Conservation (phyloP, 1,140 invertebrate genomes). For the Leptinotarsa defecta region DNA sequence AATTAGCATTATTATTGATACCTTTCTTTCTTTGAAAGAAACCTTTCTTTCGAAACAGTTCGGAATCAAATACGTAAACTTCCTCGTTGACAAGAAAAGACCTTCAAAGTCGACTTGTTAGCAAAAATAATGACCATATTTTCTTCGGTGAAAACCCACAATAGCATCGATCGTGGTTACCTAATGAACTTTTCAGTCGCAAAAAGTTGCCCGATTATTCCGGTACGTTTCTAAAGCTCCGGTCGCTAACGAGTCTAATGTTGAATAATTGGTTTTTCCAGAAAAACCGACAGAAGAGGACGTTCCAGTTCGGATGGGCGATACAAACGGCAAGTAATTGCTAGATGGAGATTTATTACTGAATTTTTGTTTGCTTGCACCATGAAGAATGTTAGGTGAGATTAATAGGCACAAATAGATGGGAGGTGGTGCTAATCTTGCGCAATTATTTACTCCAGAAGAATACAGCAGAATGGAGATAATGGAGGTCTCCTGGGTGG, state of each 20-base stretch:
- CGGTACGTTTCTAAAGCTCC: background rate
- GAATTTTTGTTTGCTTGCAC: background rate
- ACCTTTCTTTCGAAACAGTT: too few species aligned
- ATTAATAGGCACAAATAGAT: too few species aligned
- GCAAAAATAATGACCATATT: background rate
- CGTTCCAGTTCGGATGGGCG: background rate
- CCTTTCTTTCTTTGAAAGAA: too few species aligned
- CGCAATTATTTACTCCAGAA: too few species aligned
- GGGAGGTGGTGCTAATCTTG: too few species aligned
- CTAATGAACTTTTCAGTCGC: background rate
- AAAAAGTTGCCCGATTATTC: background rate
- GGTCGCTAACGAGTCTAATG: background rate
- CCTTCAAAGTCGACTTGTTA: background rate
- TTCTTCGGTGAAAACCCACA: background rate
- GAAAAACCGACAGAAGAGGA: constrained; percentile 1
- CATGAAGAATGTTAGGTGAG: background rate
- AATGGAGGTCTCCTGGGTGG: too few species aligned
- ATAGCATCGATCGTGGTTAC: background rate
- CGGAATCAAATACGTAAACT: too few species aligned
- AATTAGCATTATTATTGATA: too few species aligned
- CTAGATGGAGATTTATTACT: background rate
- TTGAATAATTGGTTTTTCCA: background rate
- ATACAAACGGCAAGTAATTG: background rate
- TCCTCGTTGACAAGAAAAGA: background rate
- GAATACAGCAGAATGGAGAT: too few species aligned